phyloP scores from a whole-genome alignment of 2,113 vertebrate genomes.

The Cyphomyrus discorhynchus region DNA sequence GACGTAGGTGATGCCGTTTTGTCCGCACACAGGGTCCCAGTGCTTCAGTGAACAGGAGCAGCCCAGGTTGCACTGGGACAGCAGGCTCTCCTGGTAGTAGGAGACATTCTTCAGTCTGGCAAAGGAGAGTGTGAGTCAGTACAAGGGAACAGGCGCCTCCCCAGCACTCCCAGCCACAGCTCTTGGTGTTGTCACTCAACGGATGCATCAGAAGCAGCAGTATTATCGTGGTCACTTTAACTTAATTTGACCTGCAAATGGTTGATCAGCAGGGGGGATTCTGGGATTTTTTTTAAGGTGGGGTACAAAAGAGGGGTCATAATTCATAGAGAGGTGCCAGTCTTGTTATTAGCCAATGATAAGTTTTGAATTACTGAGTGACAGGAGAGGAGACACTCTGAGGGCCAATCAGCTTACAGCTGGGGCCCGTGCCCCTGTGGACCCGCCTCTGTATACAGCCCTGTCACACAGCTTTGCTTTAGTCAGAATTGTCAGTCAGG shows the following conservation, averaged over 20 bases:
- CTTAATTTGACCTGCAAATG: neutral
- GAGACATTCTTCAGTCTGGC: conserved; percentile 53
- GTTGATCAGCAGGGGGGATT: neutral
- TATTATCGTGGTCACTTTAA: neutral
- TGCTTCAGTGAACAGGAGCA: conserved; percentile 75
- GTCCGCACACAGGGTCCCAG: conserved; percentile 88
- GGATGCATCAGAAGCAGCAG: neutral
- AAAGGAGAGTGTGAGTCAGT: conserved; percentile 2
- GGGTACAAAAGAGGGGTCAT: neutral
- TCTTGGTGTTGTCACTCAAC: neutral
- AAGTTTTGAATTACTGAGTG: neutral
- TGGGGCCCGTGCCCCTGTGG: neutral
- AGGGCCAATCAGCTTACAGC: neutral
- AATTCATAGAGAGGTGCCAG: neutral
- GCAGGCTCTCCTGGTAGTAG: conserved; percentile 55
- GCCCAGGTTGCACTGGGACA: conserved; percentile 76
- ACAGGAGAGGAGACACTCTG: neutral
- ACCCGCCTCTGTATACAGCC: neutral
- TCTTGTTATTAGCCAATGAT: neutral
- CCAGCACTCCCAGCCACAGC: neutral
- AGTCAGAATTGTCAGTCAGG: neutral
- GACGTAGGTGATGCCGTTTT: conserved; percentile 80
- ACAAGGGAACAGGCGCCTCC: neutral
- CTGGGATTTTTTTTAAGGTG: neutral
- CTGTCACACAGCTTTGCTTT: neutral